Percentiles rank a stretch among this genome's conserved stretches.
Conservation (phyloP, 2,113 vertebrate genomes). For the Sterna hirundo region DNA sequence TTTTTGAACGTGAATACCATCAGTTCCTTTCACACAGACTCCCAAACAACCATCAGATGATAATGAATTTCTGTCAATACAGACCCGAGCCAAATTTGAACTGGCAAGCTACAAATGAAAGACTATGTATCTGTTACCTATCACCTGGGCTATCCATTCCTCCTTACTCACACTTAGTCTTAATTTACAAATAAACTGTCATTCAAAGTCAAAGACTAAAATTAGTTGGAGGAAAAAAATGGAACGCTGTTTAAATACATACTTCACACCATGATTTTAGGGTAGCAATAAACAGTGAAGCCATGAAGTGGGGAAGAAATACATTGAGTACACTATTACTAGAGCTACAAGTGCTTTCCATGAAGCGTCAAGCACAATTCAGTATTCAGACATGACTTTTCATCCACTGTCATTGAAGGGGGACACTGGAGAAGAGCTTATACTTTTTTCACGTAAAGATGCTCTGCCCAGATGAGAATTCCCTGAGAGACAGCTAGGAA, state of each 20-base stretch:
- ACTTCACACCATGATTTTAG: background rate
- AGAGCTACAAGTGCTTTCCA: background rate
- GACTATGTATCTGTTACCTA: slow-evolving; percentile 48
- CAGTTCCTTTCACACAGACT: slow-evolving; percentile 64
- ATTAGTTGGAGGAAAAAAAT: background rate
- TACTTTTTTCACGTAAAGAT: background rate
- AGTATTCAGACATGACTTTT: background rate
- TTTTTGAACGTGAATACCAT: slow-evolving; percentile 57
- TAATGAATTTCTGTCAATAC: slow-evolving; percentile 69
- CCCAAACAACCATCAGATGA: slow-evolving; percentile 64
- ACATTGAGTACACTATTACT: background rate
- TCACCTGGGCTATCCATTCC: slow-evolving; percentile 58
- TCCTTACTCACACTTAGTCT: slow-evolving; percentile 40
- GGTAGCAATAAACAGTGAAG: background rate
- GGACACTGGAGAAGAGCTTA: background rate
- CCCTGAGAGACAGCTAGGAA: background rate
- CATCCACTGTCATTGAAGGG: background rate
- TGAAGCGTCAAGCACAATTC: background rate
- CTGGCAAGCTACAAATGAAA: slow-evolving; percentile 63
- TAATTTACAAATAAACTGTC: slow-evolving; percentile 63
- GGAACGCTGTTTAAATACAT: slow-evolving; percentile 16
- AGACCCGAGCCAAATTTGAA: slow-evolving; percentile 50
- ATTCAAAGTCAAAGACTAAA: slow-evolving; percentile 46
- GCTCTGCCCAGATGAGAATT: background rate
- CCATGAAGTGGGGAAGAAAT: background rate